Base-by-base conservation (phyloP, 2,888 invertebrate species). In the Melangyna quadrimaculata region DNA sequence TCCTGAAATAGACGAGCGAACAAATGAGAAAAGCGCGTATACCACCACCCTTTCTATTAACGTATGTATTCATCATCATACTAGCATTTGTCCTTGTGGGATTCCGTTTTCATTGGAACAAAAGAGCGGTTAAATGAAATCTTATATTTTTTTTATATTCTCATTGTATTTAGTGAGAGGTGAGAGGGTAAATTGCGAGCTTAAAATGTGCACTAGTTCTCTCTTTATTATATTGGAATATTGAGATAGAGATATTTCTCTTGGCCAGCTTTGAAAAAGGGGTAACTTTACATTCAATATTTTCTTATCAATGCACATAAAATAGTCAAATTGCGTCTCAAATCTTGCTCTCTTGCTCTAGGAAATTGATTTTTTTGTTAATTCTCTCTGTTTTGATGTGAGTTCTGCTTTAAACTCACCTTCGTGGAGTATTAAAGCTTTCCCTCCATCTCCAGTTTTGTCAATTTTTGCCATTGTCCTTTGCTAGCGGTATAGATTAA, bases 41-140 rank as follows among this genome's bases (percentile, higher is more conserved):
- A 51, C 40, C 43, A 45, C 75, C 65, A 78, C 74, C 70, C 73
- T 67, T 67, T 43, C 75, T 67, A 61, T 74, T 67, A 69, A 72
- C 74, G 75, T 79, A 55, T 48, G 70, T 84, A 45, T 65, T 45
- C 45, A 65, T 75, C 71, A 84, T 84, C 75, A 72, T 75, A 75
- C 71, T 72, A 84, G 77, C 79, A 77, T 84, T n/a, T 81, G 86
- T 86, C 86, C 81, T 86, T 81, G 86, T 73, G 77, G 77, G 78
- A 78, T 73, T 84, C 70, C 72, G 77, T 70, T 78, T 78, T 80
- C 63, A 69, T 81, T 78, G 57, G 78, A 72, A 86, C 77, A 78
- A 86, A 86, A 86, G 86, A 86, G 86, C 70, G 65, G 69, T 59
- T 77, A 57, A 80, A 69, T 69, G 53, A 57, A 37, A 48, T 69